Percentiles rank a stretch among this genome's conserved stretches.
Evolutionary conservation across 2,113 vertebrate genomes (phyloP).

Genomic region (Smithornis capensis): DNA sequence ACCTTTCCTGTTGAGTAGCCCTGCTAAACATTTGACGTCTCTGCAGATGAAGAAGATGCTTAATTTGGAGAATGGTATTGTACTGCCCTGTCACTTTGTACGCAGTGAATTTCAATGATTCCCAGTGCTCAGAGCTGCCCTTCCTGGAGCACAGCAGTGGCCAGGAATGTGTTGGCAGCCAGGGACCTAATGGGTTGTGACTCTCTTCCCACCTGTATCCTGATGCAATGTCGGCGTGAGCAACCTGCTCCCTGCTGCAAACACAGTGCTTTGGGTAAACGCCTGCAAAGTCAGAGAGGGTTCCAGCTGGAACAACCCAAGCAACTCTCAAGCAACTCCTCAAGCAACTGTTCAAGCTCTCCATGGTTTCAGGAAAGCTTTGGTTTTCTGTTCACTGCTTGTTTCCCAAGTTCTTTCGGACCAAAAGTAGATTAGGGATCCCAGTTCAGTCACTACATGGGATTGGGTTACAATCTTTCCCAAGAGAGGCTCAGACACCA

Average conservation of each 20-base stretch:
- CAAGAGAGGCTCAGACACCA: not conserved
- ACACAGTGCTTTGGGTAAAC: not conserved
- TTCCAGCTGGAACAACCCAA: not conserved
- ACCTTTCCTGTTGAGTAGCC: not conserved
- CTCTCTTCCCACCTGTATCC: not conserved
- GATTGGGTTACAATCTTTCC: not conserved
- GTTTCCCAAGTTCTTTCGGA: not conserved
- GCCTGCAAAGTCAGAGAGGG: not conserved
- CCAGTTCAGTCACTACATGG: accelerated
- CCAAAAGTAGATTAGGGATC: not conserved
- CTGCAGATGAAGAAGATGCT: not conserved
- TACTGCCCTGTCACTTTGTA: not conserved
- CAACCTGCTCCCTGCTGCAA: not conserved
- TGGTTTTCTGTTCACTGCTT: not conserved
- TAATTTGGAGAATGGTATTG: not conserved
- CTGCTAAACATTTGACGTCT: not conserved
- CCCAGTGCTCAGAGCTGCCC: not conserved
- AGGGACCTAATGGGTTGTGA: not conserved
- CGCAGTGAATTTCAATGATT: not conserved
- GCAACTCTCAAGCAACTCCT: no score
- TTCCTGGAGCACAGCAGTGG: not conserved
- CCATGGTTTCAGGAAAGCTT: not conserved
- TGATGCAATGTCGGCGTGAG: accelerated
- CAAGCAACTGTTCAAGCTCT: not conserved
- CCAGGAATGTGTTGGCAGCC: not conserved